Evolutionary conservation across 2,113 vertebrate genomes (phyloP).

Genomic region (Gallinago media): DNA sequence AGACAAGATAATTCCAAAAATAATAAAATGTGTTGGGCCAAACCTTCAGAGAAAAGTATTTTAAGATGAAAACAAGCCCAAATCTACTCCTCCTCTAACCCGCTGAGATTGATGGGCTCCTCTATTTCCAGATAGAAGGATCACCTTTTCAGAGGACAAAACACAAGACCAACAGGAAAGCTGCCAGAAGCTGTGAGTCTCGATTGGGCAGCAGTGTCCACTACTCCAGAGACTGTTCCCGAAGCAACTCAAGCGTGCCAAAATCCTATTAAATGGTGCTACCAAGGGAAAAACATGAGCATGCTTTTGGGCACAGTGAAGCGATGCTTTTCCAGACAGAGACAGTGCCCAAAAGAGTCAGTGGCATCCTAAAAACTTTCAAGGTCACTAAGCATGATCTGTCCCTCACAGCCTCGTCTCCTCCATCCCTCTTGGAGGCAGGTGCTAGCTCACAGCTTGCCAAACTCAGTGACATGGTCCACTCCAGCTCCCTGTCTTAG

Average conservation of each 20-base stretch:
- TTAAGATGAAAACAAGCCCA: neutral
- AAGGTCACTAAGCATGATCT: neutral
- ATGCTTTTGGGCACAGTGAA: neutral
- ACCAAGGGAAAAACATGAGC: neutral
- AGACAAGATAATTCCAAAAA: neutral
- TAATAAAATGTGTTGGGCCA: neutral
- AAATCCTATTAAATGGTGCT: neutral
- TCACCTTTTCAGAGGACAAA: neutral
- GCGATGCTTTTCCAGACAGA: neutral
- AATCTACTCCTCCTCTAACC: neutral
- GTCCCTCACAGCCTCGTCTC: too few species aligned
- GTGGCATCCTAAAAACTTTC: neutral
- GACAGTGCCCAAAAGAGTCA: neutral
- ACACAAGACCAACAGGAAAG: fast-evolving
- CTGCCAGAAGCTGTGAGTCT: fast-evolving
- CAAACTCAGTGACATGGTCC: neutral
- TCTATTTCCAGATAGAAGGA: neutral
- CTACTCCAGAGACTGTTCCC: neutral
- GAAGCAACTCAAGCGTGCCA: neutral
- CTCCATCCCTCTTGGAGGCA: neutral
- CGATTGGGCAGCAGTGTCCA: fast-evolving
- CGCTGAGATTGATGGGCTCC: neutral
- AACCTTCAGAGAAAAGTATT: neutral
- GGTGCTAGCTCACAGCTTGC: neutral
- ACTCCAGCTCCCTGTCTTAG: neutral